Evolutionary conservation across 1,140 invertebrate species (phyloP).

Genomic region (Heliconius eleuchia): DNA sequence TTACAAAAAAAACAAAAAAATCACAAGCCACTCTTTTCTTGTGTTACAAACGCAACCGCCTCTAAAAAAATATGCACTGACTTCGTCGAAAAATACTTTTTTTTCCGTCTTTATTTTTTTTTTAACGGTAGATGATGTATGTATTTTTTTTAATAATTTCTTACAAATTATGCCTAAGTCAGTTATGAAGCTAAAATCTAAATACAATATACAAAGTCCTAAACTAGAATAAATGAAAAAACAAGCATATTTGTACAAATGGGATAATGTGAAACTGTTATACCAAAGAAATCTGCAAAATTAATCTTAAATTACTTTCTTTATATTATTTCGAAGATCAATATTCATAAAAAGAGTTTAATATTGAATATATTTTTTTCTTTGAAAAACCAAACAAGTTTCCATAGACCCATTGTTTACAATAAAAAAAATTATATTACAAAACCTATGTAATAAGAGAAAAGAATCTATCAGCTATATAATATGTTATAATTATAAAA

Average conservation of each 20-base stretch:
- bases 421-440: constrained; percentile 24
- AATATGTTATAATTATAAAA: not conserved
- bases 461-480: constrained; percentile 9
- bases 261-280: constrained; percentile 16
- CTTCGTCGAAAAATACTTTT: constrained; percentile 67
- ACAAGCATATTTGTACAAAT: constrained; percentile 50
- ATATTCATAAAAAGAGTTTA: not conserved
- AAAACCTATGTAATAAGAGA: constrained; percentile 17
- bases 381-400: not conserved
- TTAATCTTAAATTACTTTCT: constrained; percentile 1
- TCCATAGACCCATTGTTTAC: constrained; percentile 17
- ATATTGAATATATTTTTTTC: not conserved
- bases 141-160: constrained; percentile 55
- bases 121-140: constrained; percentile 47
- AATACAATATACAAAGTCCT: constrained; percentile 54
- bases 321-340: not conserved
- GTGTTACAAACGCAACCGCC: constrained; percentile 70
- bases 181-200: constrained; percentile 50
- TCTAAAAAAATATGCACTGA: constrained; percentile 66
- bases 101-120: constrained; percentile 56
- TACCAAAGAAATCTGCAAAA: not conserved
- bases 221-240: constrained; percentile 42
- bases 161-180: constrained; percentile 63
- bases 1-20: constrained; percentile 55
- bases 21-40: constrained; percentile 73